Conservation (phyloP, 2,888 invertebrate species). For the Coleophora deauratella region DNA sequence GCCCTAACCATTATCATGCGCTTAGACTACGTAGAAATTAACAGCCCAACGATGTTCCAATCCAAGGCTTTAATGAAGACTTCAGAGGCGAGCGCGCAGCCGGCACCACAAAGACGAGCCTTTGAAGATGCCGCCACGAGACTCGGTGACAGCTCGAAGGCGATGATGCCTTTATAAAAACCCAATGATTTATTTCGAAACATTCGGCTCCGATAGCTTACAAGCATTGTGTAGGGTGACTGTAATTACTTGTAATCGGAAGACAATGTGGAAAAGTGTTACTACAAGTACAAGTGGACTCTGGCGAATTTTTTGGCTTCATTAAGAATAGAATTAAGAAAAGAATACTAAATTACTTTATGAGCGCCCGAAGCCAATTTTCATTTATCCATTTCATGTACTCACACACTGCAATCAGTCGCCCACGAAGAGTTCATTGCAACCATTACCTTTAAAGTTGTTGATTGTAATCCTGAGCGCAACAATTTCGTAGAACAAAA, state of each 20-base stretch:
- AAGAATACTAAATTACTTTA: no score
- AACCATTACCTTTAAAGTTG: no score
- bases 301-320: no score
- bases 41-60: slow-evolving; percentile 45
- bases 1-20: background rate
- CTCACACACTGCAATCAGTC: no score
- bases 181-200: slow-evolving; percentile 58
- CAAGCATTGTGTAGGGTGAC: slow-evolving; percentile 25
- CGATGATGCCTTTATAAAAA: slow-evolving; percentile 70
- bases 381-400: no score
- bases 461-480: background rate
- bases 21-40: slow-evolving; percentile 32
- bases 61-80: slow-evolving; percentile 46
- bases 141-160: slow-evolving; percentile 51
- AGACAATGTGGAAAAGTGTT: no score
- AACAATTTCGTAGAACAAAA: background rate
- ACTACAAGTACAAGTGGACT: no score
- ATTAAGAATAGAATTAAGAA: no score
- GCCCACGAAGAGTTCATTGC: no score
- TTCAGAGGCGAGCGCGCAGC: slow-evolving; percentile 43
- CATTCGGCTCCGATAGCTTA: slow-evolving; percentile 29
- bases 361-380: no score
- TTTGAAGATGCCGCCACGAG: slow-evolving; percentile 45
- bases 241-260: background rate
- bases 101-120: slow-evolving; percentile 44